phyloP scores from a whole-genome alignment of 2,888 invertebrate genomes.

The Tyria jacobaeae region DNA sequence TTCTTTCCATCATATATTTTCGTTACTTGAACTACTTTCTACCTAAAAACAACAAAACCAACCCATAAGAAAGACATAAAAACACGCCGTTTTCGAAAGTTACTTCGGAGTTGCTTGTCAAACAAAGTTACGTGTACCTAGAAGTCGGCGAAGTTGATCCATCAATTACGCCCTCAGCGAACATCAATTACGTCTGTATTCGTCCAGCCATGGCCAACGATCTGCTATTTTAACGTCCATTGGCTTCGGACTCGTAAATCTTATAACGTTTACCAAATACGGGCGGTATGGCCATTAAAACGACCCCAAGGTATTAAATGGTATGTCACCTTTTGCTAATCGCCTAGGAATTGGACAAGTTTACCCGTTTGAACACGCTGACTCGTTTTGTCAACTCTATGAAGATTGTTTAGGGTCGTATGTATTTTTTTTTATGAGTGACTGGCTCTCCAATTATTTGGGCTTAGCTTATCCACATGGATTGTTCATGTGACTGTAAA shows the following conservation, averaged over 20 bases:
- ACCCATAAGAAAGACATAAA: slow-evolving; percentile 33
- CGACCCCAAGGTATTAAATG: slow-evolving; percentile 32
- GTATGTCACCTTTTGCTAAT: slow-evolving; percentile 31
- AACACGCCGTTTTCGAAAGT: slow-evolving; percentile 21
- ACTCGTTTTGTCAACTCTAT: not conserved
- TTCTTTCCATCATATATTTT: no score
- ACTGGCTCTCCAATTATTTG: no score
- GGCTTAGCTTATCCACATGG: no score
- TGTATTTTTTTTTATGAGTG: not conserved
- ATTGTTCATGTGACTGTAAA: no score
- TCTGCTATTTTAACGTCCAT: slow-evolving; percentile 36
- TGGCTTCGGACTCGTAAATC: slow-evolving; percentile 41
- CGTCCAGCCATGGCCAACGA: slow-evolving; percentile 16
- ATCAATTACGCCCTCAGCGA: slow-evolving; percentile 36
- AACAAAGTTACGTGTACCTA: slow-evolving; percentile 34
- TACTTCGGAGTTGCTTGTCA: slow-evolving; percentile 31
- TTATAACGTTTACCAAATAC: slow-evolving; percentile 35
- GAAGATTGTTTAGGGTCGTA: slow-evolving; percentile 3
- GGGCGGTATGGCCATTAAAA: slow-evolving; percentile 35
- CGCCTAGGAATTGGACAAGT: slow-evolving; percentile 1
- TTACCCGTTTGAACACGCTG: not conserved
- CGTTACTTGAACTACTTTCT: no score
- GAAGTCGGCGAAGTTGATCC: no score
- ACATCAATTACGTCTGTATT: slow-evolving; percentile 39
- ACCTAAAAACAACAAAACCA: slow-evolving; percentile 11